A percentile compares a stretch with the other conserved stretches of the same genome.
Evolutionary conservation across 2,888 invertebrate genomes (phyloP).

Genomic region (Eucera pruinosa): DNA sequence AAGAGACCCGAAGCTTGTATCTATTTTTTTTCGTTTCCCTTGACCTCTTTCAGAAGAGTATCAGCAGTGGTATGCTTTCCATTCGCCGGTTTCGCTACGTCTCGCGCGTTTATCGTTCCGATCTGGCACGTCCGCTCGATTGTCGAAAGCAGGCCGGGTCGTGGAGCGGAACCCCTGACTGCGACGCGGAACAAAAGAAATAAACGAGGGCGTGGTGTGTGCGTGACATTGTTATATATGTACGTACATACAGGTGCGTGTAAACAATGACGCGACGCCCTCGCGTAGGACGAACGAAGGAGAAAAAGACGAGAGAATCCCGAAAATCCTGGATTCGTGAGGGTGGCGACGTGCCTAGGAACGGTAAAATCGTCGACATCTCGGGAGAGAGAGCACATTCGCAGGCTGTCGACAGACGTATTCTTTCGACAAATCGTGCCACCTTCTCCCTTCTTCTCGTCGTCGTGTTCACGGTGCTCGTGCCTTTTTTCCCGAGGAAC

Average conservation of each 20-base stretch:
- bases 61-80: conserved; percentile 3
- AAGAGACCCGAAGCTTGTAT: not conserved
- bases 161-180: conserved; percentile 74
- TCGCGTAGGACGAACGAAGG: conserved; percentile 18
- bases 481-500: conserved; percentile 30
- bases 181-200: conserved; percentile 83
- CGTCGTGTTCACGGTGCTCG: conserved; percentile 14
- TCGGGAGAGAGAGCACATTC: conserved; percentile 34
- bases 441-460: conserved; percentile 32
- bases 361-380: conserved; percentile 67
- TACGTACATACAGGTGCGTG: conserved; percentile 73
- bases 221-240: conserved; percentile 82
- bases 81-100: conserved; percentile 15
- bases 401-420: conserved; percentile 64
- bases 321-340: conserved; percentile 63
- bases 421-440: conserved; percentile 70
- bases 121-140: conserved; percentile 61
- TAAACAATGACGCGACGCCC: conserved; percentile 72
- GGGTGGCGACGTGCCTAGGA: conserved; percentile 66
- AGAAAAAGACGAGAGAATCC: conserved; percentile 54
- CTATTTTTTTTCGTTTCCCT: not conserved
- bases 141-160: conserved; percentile 52
- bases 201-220: conserved; percentile 82
- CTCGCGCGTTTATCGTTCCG: conserved; percentile 60
- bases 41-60: conserved; percentile 34